These are phyloP conservation scores for Microhierax caerulescens DNA, from an alignment of 2,797 vertebrate genomes.

Conservation along the genomic window DNA sequence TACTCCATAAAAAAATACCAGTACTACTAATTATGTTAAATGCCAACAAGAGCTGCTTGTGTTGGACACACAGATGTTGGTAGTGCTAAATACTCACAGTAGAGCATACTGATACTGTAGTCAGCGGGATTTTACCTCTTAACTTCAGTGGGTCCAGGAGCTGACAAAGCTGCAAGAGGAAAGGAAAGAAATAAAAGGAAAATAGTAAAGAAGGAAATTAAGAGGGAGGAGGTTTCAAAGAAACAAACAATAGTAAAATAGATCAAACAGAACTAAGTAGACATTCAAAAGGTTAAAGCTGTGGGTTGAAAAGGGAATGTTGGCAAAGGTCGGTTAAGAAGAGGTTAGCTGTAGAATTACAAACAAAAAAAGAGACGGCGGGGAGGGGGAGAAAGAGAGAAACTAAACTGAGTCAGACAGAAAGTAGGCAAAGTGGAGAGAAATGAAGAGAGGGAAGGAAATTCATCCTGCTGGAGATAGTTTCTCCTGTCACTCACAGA, in stretches of 20 bases:
- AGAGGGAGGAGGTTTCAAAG: not conserved
- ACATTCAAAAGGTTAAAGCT: not conserved
- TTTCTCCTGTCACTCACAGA: slow-evolving; percentile 64
- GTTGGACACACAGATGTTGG: not conserved
- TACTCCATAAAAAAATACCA: too few relatives aligned
- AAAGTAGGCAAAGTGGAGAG: slow-evolving; percentile 28
- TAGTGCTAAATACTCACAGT: not conserved
- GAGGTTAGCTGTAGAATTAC: not conserved
- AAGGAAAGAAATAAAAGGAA: not conserved
- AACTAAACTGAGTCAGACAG: not conserved
- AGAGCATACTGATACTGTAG: not conserved
- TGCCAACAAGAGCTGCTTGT: not conserved
- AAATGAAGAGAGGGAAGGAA: slow-evolving; percentile 43
- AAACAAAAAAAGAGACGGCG: not conserved
- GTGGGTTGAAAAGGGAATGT: not conserved
- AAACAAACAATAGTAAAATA: not conserved
- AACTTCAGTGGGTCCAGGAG: not conserved
- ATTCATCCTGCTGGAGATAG: slow-evolving; percentile 57
- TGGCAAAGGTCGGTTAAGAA: not conserved
- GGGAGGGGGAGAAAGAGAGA: not conserved
- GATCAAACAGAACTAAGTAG: not conserved
- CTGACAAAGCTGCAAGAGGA: not conserved
- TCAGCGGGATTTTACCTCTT: not conserved
- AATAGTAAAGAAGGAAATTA: not conserved
- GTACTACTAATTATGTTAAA: not conserved